Evolutionary conservation across 1,140 invertebrate genomes (phyloP).

Genomic region (Sycophila sp.): DNA sequence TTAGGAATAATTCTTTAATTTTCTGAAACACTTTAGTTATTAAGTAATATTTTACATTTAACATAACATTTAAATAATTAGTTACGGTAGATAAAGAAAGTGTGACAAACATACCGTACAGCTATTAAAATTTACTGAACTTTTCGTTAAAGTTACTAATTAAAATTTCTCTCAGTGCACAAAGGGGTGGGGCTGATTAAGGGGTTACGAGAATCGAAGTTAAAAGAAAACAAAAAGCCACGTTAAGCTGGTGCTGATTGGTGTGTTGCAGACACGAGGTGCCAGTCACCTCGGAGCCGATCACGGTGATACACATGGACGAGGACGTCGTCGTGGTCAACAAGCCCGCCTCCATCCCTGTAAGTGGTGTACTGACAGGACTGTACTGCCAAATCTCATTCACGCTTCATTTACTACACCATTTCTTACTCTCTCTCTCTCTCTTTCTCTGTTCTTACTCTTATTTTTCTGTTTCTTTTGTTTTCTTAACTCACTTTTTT

Average conservation of each 20-base stretch:
- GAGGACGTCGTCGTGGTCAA: constrained; percentile 98
- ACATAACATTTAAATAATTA: too few relatives aligned
- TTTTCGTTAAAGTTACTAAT: too few relatives aligned
- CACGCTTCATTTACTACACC: constrained; percentile 36
- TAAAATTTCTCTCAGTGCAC: too few relatives aligned
- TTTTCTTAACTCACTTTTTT: constrained; percentile 10
- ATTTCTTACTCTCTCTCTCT: neutral
- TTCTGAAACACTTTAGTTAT: too few relatives aligned
- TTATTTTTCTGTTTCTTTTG: neutral
- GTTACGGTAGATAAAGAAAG: too few relatives aligned
- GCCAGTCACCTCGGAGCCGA: constrained; percentile 91
- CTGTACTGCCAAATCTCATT: constrained; percentile 71
- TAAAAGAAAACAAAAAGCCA: constrained; percentile 59
- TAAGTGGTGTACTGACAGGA: constrained; percentile 81
- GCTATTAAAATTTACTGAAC: too few relatives aligned
- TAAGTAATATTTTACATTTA: too few relatives aligned
- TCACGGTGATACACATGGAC: constrained; percentile 96
- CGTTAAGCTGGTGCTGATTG: constrained; percentile 67
- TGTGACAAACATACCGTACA: too few relatives aligned
- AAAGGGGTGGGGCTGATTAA: too few relatives aligned
- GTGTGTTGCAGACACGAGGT: constrained; percentile 94
- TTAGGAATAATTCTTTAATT: too few relatives aligned
- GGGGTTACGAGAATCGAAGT: constrained; percentile 29
- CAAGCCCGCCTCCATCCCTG: constrained; percentile 99
- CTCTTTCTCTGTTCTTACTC: constrained; percentile 19